A percentile compares a stretch with the other conserved stretches of the same genome.
Evolutionary conservation across 2,888 invertebrate species (phyloP).

Genomic region (Phortica magna): DNA sequence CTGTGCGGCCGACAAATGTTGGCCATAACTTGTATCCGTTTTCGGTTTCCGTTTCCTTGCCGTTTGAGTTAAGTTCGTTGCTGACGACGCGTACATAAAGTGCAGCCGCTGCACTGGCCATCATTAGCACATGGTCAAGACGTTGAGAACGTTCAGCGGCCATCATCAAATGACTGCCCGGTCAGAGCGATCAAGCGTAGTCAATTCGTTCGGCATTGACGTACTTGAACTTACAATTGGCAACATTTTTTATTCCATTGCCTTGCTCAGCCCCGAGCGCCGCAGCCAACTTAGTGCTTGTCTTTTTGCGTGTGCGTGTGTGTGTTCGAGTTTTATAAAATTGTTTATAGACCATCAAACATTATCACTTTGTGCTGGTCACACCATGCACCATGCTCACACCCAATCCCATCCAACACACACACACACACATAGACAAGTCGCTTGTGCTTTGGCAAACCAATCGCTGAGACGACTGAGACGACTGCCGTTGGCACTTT

Average conservation of each 20-base stretch:
- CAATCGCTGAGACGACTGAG: neutral
- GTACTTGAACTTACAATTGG: constrained; percentile 3
- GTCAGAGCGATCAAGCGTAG: neutral
- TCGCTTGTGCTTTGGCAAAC: neutral
- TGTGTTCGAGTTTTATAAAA: constrained; percentile 47
- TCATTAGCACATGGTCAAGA: neutral
- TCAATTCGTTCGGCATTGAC: neutral
- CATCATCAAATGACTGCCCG: no score
- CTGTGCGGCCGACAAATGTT: no score
- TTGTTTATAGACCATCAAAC: constrained; percentile 58
- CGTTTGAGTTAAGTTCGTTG: no score
- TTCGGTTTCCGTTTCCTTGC: no score
- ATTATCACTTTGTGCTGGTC: constrained; percentile 29
- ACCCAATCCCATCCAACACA: neutral
- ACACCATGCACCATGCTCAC: no score
- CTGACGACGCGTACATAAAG: no score
- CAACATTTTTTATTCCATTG: neutral
- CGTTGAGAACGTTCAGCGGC: no score
- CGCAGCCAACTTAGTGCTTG: neutral
- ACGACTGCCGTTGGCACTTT: neutral
- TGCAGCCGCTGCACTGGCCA: neutral
- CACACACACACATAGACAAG: neutral
- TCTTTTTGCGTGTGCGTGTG: neutral
- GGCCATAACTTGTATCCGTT: no score
- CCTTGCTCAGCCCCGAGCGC: neutral